Evolutionary conservation across 2,888 invertebrate species (phyloP).

Genomic region (Drosophila differens): DNA sequence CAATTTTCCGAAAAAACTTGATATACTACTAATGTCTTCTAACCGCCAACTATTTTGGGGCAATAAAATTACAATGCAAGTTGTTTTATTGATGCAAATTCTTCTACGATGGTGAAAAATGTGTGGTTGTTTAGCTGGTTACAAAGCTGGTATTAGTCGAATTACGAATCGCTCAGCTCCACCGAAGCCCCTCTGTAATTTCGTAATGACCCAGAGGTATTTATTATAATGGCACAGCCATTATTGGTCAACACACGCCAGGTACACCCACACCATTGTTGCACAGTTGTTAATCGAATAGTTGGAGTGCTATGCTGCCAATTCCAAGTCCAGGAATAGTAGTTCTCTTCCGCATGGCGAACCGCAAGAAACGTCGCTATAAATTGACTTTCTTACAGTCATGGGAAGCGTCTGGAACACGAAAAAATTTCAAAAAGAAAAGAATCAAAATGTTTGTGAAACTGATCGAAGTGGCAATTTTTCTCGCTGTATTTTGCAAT

Average conservation of each 20-base stretch:
- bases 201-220: slow-evolving; percentile 34
- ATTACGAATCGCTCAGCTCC: slow-evolving; percentile 10
- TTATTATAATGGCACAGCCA: slow-evolving; percentile 52
- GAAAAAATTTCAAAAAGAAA: slow-evolving; percentile 5
- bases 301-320: slow-evolving; percentile 12
- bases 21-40: neutral
- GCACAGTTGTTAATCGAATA: slow-evolving; percentile 36
- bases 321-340: neutral
- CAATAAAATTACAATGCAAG: slow-evolving; percentile 26
- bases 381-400: slow-evolving; percentile 27
- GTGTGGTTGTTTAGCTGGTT: slow-evolving; percentile 32
- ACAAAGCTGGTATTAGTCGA: slow-evolving; percentile 2
- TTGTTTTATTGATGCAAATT: slow-evolving; percentile 49
- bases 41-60: slow-evolving; percentile 25
- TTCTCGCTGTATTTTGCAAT: neutral
- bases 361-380: slow-evolving; percentile 37
- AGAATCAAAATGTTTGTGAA: slow-evolving; percentile 36
- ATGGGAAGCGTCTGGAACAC: slow-evolving; percentile 27
- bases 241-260: slow-evolving; percentile 47
- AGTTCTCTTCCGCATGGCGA: slow-evolving; percentile 46
- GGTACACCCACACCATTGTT: slow-evolving; percentile 11
- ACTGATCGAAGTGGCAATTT: slow-evolving; percentile 58
- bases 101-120: slow-evolving; percentile 33
- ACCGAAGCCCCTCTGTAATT: slow-evolving; percentile 20
- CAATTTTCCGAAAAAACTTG: slow-evolving; percentile 2